Base-by-base conservation (phyloP, 2,888 invertebrate genomes). In the Branchellion lobata region DNA sequence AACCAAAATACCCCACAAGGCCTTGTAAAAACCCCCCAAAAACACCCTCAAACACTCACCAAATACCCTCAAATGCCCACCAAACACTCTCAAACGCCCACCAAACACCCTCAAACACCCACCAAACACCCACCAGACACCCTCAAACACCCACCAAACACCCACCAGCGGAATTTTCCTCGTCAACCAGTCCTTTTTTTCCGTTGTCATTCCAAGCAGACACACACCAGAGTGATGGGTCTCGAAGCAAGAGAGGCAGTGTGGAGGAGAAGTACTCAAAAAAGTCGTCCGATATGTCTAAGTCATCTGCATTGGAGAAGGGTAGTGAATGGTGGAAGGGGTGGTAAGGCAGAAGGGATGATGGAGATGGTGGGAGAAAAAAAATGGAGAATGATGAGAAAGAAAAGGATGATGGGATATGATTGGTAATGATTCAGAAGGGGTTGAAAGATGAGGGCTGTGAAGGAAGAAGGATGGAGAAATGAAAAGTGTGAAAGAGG, bases 121-220 rank as follows among this genome's bases (percentile, higher is more conserved):
- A 40, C 14, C 40, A 5, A 40, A 5, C 40, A 5, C 40, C 40
- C 40, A 5, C 5, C 14, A 5, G 8, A 40, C 14, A 5, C 40
- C 14, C n/a, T n/a, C n/a, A 57, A 3, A 8, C n/a, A 57, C 5
- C 5, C 69, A 40, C 11, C n/a, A 5, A 24, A 3, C 14, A 33
- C 73, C 2, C 47, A 34, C 47, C 5, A 21, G 40, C 2, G 33
- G 78, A 77, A 69, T 65, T 18, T 53, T 91, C 90, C 29, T 90
- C 87, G 36, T 90, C 84, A 71, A 96, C 93, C 82, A 95, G 89
- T 29, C 91, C 92, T 29, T 91, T 90, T 89, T 97, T 98, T 24
- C 99, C 99, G 87, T 99, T 99, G 88, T 99, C 99, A 87, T 99
- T 99, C 98, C 98, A 99, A 0, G 99, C 99, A 14, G 98, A 98